A percentile compares a stretch with the other conserved stretches of the same genome.
phyloP scores from a whole-genome alignment of 2,888 invertebrate genomes.

The Diadromus collaris region DNA sequence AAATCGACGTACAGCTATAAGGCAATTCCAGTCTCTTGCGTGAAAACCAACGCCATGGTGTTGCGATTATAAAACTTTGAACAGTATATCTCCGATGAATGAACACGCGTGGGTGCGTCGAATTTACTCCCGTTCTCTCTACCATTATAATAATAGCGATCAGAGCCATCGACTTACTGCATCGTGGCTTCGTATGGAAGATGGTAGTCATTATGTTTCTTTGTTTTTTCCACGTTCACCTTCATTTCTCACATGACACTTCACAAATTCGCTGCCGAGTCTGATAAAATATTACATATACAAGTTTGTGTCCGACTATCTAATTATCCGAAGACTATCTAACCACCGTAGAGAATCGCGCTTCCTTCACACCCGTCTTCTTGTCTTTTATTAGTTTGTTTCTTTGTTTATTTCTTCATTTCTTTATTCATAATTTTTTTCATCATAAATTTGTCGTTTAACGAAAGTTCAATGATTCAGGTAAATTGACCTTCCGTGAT shows the following conservation, averaged over 20 bases:
- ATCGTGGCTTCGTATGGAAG: conserved; percentile 43
- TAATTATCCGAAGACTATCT: conserved; percentile 48
- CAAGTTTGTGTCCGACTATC: conserved; percentile 39
- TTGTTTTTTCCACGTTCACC: conserved; percentile 2
- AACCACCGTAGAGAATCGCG: conserved; percentile 41
- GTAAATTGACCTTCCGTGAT: conserved; percentile 54
- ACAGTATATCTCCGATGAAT: conserved; percentile 28
- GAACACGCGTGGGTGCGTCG: conserved; percentile 51
- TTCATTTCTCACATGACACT: conserved; percentile 44
- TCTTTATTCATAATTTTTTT: conserved; percentile 30
- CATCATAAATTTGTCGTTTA: conserved; percentile 11
- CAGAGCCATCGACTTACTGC: conserved; percentile 20
- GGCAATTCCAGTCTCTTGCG: conserved; percentile 58
- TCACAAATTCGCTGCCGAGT: conserved; percentile 34
- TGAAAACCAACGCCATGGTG: conserved; percentile 51
- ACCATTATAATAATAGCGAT: conserved; percentile 17
- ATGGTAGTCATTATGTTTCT: conserved; percentile 18
- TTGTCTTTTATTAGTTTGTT: conserved; percentile 22
- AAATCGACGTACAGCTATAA: conserved; percentile 55
- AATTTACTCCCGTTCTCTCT: conserved; percentile 7
- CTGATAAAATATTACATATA: conserved; percentile 38
- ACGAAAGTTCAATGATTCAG: conserved; percentile 35
- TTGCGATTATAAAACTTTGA: conserved; percentile 47
- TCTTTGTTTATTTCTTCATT: conserved; percentile 10
- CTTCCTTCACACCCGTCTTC: conserved; percentile 19